Percentiles rank a stretch among this genome's conserved stretches.
These are phyloP conservation scores for Neogobius melanostomus DNA, from an alignment of 2,113 vertebrate species.

Conservation along the genomic window DNA sequence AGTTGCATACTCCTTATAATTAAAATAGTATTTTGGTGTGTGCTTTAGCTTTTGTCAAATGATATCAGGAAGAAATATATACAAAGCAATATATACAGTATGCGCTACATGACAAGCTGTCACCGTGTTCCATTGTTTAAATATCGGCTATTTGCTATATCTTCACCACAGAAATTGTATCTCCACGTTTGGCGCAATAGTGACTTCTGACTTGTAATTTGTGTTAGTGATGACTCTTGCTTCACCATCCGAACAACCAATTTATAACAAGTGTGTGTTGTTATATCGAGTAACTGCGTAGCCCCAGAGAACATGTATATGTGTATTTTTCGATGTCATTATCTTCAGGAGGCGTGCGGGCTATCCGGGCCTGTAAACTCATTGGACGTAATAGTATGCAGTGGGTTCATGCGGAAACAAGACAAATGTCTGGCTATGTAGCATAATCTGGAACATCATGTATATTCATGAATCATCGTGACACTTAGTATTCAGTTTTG, in stretches of 20 bases:
- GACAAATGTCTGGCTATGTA: constrained; percentile 17
- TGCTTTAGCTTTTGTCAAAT: too few relatives aligned
- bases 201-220: constrained; percentile 3
- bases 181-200: too few relatives aligned
- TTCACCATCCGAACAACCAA: constrained; percentile 32
- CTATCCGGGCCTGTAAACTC: constrained; percentile 3
- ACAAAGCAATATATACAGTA: too few relatives aligned
- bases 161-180: too few relatives aligned
- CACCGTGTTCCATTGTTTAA: too few relatives aligned
- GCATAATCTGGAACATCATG: constrained; percentile 19
- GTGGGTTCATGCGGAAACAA: constrained; percentile 20
- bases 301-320: background rate
- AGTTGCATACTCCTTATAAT: background rate
- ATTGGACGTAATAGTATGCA: constrained; percentile 23
- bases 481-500: constrained; percentile 26
- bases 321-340: constrained; percentile 1
- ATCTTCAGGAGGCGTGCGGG: constrained; percentile 8
- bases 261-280: constrained; percentile 24
- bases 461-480: constrained; percentile 29
- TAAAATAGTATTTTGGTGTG: too few relatives aligned
- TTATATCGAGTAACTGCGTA: constrained; percentile 7
- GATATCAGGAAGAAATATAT: too few relatives aligned
- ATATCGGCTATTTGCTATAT: too few relatives aligned
- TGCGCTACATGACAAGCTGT: too few relatives aligned
- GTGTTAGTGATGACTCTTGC: constrained; percentile 10